phyloP scores from a whole-genome alignment of 1,140 invertebrate genomes.

The Drosophila bipectinata region DNA sequence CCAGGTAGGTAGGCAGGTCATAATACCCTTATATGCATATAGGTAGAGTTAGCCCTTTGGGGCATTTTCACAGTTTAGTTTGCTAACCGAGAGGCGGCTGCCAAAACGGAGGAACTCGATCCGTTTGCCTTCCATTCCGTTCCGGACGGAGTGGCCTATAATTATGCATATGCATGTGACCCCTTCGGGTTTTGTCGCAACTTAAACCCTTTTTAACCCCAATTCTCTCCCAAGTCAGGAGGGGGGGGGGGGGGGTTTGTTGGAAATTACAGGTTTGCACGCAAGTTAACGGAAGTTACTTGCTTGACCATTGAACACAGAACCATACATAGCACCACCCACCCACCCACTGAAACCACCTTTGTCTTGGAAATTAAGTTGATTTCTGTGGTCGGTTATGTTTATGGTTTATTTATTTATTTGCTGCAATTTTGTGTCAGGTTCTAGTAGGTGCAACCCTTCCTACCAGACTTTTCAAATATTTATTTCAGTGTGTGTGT shows the following conservation, averaged over 20 bases:
- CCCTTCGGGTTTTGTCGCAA: constrained; percentile 48
- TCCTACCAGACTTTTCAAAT: not conserved
- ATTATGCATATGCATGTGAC: constrained; percentile 78
- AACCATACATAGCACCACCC: not conserved
- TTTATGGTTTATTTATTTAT: constrained; percentile 79
- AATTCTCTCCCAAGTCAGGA: constrained; percentile 27
- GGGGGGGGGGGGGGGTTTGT: not conserved
- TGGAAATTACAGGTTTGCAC: constrained; percentile 74
- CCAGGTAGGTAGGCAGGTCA: not conserved
- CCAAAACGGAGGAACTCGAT: not conserved
- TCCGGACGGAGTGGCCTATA: constrained; percentile 61
- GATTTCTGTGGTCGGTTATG: constrained; percentile 73
- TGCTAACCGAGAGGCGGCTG: constrained; percentile 44
- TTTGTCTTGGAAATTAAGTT: constrained; percentile 46
- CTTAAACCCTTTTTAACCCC: constrained; percentile 81
- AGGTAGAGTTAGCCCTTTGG: constrained; percentile 1
- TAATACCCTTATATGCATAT: not conserved
- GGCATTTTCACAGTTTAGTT: constrained; percentile 81
- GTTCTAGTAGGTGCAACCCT: constrained; percentile 34
- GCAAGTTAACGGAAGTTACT: constrained; percentile 73
- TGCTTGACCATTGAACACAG: constrained; percentile 6
- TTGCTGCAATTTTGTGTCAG: constrained; percentile 70
- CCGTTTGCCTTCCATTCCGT: constrained; percentile 44
- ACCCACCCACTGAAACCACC: not conserved
- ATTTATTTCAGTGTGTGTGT: not conserved